Conservation (phyloP, 64 coral and sea anemone genomes). For the Hydrozoanthus tunicans region DNA sequence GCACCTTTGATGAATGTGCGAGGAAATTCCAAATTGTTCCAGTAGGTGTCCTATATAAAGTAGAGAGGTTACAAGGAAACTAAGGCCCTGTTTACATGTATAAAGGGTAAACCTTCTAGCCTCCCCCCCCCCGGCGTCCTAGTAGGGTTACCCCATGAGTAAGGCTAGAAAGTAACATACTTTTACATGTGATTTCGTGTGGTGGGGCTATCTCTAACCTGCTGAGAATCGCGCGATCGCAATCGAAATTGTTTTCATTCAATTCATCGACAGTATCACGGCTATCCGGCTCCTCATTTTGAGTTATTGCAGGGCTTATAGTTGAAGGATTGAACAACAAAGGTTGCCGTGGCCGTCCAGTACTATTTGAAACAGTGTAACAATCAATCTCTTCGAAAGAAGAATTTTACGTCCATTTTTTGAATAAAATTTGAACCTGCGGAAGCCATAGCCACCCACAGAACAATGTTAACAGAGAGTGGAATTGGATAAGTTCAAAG, state of each 20-base stretch:
- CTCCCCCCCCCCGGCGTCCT: not conserved
- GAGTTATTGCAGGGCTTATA: too few relatives aligned
- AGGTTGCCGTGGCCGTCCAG: not conserved
- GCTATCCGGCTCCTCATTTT: too few relatives aligned
- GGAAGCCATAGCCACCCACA: not conserved
- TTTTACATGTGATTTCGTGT: conserved; percentile 27
- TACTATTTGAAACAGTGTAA: not conserved
- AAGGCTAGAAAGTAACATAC: not conserved
- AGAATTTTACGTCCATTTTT: not conserved
- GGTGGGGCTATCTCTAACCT: not conserved
- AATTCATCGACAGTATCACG: too few relatives aligned
- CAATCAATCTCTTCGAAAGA: not conserved
- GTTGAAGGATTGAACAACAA: not conserved
- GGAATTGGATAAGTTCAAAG: not conserved
- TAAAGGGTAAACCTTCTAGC: not conserved
- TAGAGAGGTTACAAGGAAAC: not conserved
- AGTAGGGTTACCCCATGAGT: not conserved
- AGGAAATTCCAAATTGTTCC: conserved; percentile 45
- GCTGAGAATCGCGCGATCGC: not conserved
- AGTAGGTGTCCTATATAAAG: conserved; percentile 25
- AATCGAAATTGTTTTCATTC: too few relatives aligned
- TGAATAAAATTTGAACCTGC: not conserved
- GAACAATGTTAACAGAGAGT: not conserved
- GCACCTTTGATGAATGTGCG: conserved; percentile 41
- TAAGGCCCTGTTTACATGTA: not conserved